Evolutionary conservation across 2,113 vertebrate genomes (phyloP), one percentile per base, ranked within the genome.

Genomic region (Ramphastos sulfuratus): DNA sequence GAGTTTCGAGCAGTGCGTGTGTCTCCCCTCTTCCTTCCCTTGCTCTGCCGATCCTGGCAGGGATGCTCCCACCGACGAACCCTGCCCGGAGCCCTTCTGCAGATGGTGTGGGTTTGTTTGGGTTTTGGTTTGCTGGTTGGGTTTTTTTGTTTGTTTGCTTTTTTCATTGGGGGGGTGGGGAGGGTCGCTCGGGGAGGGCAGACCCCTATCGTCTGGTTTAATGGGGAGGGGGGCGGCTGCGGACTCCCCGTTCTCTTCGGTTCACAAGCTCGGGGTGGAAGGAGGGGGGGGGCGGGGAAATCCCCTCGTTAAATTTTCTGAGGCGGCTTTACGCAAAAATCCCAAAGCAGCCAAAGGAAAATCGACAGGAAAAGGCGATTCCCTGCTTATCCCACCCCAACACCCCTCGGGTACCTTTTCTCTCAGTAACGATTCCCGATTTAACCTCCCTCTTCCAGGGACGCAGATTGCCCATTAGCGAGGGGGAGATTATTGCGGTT

Each of bases 391-490:
- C 35, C 3, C 37, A 9, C n/a, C 30, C 7, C 15, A 9, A 39
- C 7, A 11, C 12, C 59, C 83, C 80, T 79, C 8, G 16, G 42
- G 28, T 56, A 56, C 60, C 35, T 55, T 87, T 85, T 89, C 48
- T 52, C 54, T 48, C 37, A 31, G 76, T 84, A 96, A 96, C 95
- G 93, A 92, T 86, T 96, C 65, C 85, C 39, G 42, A 83, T 65
- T 67, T 71, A 67, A 88, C 28, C 54, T 84, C 75, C 23, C 21
- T 5, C 58, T 95, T 64, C 61, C 79, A 69, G 70, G 17, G 66
- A 78, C 35, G 14, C 44, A 72, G 92, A 84, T 28, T 21, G 23
- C 44, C 18, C 54, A 37, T 76, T 54, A 60, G 54, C 52, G 44
- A 84, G 58, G 69, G 20, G 18, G 28, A 4, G 30, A 75, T 74